A percentile compares a stretch with the other conserved stretches of the same genome.
Evolutionary conservation across 2,797 vertebrate genomes (phyloP).

Genomic region (Echeneis naucrates): DNA sequence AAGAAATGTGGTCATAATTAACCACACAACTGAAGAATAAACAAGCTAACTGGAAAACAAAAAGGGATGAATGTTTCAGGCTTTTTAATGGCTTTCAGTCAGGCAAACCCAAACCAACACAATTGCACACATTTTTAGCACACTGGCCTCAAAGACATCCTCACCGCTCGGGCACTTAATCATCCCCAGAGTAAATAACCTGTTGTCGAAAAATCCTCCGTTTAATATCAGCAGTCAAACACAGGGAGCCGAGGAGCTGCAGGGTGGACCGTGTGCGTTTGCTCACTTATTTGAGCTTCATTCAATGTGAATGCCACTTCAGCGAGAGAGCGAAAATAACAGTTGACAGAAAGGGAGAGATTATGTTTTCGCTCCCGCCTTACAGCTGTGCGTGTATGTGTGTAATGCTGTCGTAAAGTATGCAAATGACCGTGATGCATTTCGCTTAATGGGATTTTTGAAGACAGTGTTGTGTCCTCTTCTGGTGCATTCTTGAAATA

Average conservation of each 20-base stretch:
- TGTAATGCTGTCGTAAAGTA: conserved; percentile 21
- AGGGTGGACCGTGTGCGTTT: conserved; percentile 16
- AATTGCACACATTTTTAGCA: conserved; percentile 24
- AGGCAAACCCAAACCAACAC: conserved; percentile 25
- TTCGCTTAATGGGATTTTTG: conserved; percentile 54
- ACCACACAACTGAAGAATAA: conserved; percentile 38
- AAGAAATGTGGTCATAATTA: conserved; percentile 28
- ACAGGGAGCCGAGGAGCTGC: conserved; percentile 30
- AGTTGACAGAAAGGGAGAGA: conserved; percentile 42
- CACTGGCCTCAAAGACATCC: conserved; percentile 20
- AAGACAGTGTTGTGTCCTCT: conserved; percentile 57
- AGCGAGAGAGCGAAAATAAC: conserved; percentile 30
- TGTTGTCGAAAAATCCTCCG: conserved; percentile 24
- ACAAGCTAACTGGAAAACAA: conserved; percentile 39
- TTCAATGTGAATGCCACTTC: conserved; percentile 50
- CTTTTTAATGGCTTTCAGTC: conserved; percentile 38
- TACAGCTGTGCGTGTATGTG: neutral
- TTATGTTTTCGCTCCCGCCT: conserved; percentile 38
- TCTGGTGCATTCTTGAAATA: conserved; percentile 53
- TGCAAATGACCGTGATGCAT: conserved; percentile 52
- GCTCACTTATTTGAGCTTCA: conserved; percentile 51
- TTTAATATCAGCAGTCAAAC: conserved; percentile 40
- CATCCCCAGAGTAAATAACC: conserved; percentile 34
- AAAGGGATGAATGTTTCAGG: conserved; percentile 50
- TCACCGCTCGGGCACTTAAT: conserved; percentile 34